Conservation (phyloP, 2,113 vertebrate species). For the Labeo rohita region DNA sequence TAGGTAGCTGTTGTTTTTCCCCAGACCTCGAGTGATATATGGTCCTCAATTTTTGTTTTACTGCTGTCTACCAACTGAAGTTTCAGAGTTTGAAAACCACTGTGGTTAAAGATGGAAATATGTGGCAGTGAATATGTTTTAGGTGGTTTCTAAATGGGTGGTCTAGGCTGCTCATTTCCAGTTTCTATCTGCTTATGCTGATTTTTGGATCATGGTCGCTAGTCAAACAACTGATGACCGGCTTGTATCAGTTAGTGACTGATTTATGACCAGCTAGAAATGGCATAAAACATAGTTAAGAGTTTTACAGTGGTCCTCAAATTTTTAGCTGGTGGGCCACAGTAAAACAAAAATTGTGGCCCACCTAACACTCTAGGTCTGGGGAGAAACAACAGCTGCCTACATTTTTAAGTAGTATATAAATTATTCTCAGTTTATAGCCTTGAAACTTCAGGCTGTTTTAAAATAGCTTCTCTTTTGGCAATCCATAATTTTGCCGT, state of each 20-base stretch:
- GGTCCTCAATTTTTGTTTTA: background rate
- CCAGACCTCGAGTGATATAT: background rate
- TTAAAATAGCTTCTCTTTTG: background rate
- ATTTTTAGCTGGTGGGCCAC: background rate
- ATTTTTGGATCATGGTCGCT: background rate
- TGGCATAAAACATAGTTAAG: background rate
- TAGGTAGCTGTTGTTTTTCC: background rate
- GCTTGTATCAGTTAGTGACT: background rate
- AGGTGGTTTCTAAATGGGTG: background rate
- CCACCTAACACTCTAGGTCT: background rate
- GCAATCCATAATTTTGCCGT: background rate
- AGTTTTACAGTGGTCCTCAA: background rate
- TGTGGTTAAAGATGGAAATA: background rate
- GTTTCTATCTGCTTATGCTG: background rate
- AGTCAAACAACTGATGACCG: background rate
- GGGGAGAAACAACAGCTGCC: background rate
- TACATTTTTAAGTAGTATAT: conserved; percentile 5
- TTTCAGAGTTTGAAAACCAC: background rate
- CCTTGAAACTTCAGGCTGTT: background rate
- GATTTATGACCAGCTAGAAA: background rate
- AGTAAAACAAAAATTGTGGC: background rate
- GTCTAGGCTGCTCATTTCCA: background rate
- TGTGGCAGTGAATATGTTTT: background rate
- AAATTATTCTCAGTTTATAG: background rate
- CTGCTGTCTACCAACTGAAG: background rate